Conservation (phyloP, 2,888 invertebrate genomes). For the Lypha dubia region DNA sequence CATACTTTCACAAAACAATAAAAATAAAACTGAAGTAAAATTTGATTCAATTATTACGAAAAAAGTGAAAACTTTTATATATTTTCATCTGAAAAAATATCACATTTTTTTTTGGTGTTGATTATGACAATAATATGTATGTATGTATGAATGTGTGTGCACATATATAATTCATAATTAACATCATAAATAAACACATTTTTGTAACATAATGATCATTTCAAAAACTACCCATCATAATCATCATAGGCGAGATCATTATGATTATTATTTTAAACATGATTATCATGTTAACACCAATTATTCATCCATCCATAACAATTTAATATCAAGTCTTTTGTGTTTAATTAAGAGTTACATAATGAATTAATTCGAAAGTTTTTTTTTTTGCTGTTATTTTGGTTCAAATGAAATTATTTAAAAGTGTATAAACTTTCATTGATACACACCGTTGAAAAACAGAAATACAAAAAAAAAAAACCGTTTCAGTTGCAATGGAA, state of each 20-base stretch:
- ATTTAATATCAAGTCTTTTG: constrained; percentile 60
- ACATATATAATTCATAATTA: constrained; percentile 32
- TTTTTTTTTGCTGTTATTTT: constrained; percentile 42
- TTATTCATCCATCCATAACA: constrained; percentile 58
- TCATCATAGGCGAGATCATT: background rate
- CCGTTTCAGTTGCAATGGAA: constrained; percentile 39
- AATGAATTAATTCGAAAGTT: constrained; percentile 71
- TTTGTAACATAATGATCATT: constrained; percentile 23
- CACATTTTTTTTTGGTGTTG: constrained; percentile 30
- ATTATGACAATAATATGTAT: constrained; percentile 43
- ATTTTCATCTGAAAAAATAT: constrained; percentile 62
- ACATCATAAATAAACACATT: background rate
- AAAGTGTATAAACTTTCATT: constrained; percentile 60
- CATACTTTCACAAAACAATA: background rate
- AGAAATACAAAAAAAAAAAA: background rate
- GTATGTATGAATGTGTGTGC: background rate
- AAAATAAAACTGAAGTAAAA: constrained; percentile 1
- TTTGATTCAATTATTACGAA: constrained; percentile 60
- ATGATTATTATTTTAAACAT: constrained; percentile 26
- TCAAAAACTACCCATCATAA: constrained; percentile 12
- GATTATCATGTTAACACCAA: constrained; percentile 61
- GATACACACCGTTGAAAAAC: background rate
- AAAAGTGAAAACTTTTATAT: constrained; percentile 67
- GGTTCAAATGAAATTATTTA: constrained; percentile 50
- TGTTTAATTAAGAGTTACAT: constrained; percentile 63